Conservation (phyloP, 2,797 vertebrate species). For the Myotis daubentonii region DNA sequence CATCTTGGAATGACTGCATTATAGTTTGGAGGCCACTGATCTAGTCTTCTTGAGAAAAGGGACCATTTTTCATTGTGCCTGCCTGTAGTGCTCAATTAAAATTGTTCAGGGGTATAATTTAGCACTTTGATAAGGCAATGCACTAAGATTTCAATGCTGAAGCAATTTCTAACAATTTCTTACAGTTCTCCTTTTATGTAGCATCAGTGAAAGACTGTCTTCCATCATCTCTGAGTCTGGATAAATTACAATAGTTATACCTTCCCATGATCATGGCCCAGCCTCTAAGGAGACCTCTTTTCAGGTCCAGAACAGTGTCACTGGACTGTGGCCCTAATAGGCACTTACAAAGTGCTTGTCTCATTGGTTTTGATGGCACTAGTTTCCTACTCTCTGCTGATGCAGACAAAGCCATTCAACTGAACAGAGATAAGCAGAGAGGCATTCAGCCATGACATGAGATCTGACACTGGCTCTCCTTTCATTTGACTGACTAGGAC, state of each 20-base stretch:
- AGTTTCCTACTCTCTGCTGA: constrained; percentile 51
- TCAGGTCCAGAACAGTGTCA: background rate
- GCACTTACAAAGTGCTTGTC: background rate
- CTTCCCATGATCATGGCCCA: background rate
- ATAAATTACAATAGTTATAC: background rate
- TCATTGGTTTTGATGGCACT: constrained; percentile 41
- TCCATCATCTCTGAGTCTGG: background rate
- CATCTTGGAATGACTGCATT: background rate
- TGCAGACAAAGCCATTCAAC: constrained; percentile 36
- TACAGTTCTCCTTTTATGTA: background rate
- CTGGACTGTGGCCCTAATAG: background rate
- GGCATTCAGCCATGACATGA: constrained; percentile 58
- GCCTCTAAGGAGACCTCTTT: constrained; percentile 7
- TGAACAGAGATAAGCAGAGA: constrained; percentile 60
- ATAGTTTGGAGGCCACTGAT: background rate
- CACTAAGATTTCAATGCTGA: constrained; percentile 10
- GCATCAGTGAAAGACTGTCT: background rate
- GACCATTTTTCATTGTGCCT: background rate
- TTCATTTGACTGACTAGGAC: constrained; percentile 10
- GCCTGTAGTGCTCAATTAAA: background rate
- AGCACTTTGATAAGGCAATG: background rate
- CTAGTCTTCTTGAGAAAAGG: background rate
- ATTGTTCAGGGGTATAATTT: background rate
- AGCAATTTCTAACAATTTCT: constrained; percentile 42
- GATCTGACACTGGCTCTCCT: constrained; percentile 8